Conservation (phyloP, 2,888 invertebrate species). For the Tetanocera ferruginea region DNA sequence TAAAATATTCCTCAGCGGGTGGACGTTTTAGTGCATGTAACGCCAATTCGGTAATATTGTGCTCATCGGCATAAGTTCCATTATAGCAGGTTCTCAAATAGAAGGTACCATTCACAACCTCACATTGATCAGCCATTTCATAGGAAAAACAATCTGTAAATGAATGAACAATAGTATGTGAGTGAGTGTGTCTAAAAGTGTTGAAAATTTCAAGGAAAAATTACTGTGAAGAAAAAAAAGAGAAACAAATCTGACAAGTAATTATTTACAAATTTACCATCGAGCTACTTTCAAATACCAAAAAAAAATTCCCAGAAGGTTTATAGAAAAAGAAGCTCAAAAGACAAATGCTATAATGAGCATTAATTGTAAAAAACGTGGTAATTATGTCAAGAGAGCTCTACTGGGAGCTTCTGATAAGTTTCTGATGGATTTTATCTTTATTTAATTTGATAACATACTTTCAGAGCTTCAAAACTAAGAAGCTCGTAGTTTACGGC, state of each 20-base stretch:
- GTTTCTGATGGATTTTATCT: no score
- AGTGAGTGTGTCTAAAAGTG: no score
- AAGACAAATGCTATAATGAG: background rate
- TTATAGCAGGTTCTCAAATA: conserved; percentile 76
- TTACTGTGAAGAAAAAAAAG: background rate
- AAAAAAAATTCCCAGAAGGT: background rate
- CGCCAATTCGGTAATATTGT: conserved; percentile 74
- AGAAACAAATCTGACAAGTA: background rate
- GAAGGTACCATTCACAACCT: conserved; percentile 75
- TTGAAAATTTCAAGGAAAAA: no score
- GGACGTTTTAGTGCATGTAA: conserved; percentile 74
- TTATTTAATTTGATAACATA: no score
- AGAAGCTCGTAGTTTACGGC: no score
- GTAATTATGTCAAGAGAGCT: no score
- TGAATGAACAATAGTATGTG: conserved; percentile 7
- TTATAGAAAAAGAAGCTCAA: background rate
- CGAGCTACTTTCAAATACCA: background rate
- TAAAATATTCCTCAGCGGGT: conserved; percentile 82
- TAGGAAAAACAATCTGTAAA: conserved; percentile 78
- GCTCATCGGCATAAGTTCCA: conserved; percentile 71
- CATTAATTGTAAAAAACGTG: no score
- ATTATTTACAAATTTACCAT: background rate
- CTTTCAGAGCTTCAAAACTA: no score
- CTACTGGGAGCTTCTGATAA: no score
- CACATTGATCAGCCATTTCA: conserved; percentile 76